These are phyloP conservation scores for Magallana angulata DNA, from an alignment of 1,140 invertebrate species.

Conservation along the genomic window DNA sequence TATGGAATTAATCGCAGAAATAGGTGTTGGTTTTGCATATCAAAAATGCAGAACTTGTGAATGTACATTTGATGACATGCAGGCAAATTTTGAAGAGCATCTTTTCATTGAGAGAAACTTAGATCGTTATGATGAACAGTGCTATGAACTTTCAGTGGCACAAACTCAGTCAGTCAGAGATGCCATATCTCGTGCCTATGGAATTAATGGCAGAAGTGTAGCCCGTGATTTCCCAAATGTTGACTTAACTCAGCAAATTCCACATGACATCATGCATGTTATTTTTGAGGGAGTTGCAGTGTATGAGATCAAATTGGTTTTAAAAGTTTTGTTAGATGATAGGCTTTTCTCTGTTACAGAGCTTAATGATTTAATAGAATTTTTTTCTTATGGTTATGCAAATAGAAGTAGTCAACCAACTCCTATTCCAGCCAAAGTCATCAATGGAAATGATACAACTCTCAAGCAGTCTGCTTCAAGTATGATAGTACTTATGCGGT, in stretches of 20 bases:
- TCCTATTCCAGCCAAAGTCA: conserved; percentile 41
- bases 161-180: conserved; percentile 21
- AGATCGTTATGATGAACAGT: conserved; percentile 34
- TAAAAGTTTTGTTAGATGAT: background rate
- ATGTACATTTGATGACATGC: conserved; percentile 41
- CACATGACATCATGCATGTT: conserved; percentile 47
- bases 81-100: conserved; percentile 34
- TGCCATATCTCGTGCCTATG: conserved; percentile 23
- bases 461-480: conserved; percentile 3
- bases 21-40: conserved; percentile 45
- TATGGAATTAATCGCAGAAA: no score
- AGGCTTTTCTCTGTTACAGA: conserved; percentile 9
- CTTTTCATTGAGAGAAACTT: conserved; percentile 17
- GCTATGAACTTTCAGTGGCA: conserved; percentile 16
- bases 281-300: conserved; percentile 47
- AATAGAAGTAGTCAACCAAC: conserved; percentile 32
- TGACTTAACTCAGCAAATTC: conserved; percentile 16
- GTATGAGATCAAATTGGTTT: conserved; percentile 37
- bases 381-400: conserved; percentile 46
- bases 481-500: conserved; percentile 26
- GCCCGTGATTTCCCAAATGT: conserved; percentile 42
- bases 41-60: conserved; percentile 50
- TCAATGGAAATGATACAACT: background rate
- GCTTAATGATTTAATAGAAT: conserved; percentile 22
- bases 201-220: conserved; percentile 25